Conservation (phyloP, 1,140 invertebrate genomes). For the Ruditapes philippinarum region DNA sequence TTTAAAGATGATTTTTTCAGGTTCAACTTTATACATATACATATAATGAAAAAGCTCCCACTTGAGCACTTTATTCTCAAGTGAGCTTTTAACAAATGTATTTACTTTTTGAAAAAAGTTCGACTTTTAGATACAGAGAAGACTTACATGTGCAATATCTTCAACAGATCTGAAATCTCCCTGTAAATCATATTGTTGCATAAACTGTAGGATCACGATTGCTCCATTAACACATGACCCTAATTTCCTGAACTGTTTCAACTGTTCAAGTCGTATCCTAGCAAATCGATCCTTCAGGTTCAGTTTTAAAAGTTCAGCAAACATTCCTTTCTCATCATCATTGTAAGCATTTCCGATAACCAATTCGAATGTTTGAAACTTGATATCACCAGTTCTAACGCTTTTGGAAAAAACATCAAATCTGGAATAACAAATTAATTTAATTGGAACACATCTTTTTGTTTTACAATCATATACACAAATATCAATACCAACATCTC, state of each 20-base stretch:
- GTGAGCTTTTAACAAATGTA: no score
- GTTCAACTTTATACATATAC: no score
- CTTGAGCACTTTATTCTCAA: no score
- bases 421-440: conserved; percentile 13
- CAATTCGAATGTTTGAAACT: neutral
- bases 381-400: neutral
- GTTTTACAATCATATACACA: no score
- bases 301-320: neutral
- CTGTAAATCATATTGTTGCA: neutral
- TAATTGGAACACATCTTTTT: no score
- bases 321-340: neutral
- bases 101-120: no score
- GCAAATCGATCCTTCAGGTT: neutral
- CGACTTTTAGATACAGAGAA: no score
- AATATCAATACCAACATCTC: no score
- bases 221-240: conserved; percentile 11
- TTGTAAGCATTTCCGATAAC: neutral
- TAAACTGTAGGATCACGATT: neutral
- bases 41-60: no score
- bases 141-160: conserved; percentile 6
- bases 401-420: neutral
- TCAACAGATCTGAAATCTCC: conserved; percentile 5
- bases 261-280: neutral
- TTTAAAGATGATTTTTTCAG: no score
- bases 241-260: neutral